Base-by-base conservation (phyloP, 2,797 vertebrate species). In the Xenentodon cancila region DNA sequence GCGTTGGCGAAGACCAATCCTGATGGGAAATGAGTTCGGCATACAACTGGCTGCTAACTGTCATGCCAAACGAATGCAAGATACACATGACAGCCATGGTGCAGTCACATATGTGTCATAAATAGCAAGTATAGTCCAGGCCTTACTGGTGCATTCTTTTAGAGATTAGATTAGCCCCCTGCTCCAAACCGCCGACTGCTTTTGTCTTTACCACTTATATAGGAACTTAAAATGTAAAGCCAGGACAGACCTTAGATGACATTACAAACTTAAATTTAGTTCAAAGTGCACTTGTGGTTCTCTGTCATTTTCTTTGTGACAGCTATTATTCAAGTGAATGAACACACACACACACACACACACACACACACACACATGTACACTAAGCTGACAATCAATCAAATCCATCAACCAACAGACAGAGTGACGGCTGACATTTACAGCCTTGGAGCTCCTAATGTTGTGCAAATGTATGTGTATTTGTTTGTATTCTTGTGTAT, bases 391-490 rank as follows among this genome's bases (percentile, higher is more conserved):
- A 32, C 43, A n/a, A 86, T 88, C 84, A 84, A 86, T 90, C 79
- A 81, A 70, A 84, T 80, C 73, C 65, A 81, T 84, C 79, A 80
- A 79, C 85, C 83, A 80, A 85, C 67, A 82, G 69, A 77, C 73
- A 81, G 71, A 84, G 77, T 37, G 77, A 84, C 66, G 67, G 65
- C 72, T 88, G 88, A 89, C 83, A 88, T 88, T 90, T 89, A 81
- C 68, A 75, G 70, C 66, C 71, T 67, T 52, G 71, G 60, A 71
- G 80, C 66, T 77, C 73, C 53, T 47, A 48, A 59, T 48, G 67
- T 57, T 74, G 45, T 53, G 51, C 43, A 47, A 40, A 40, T 13
- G 2, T 40, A 13, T 74, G 53, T 63, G 55, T 50, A 50, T 69
- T 42, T 59, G 49, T 55, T 44, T 60, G 42, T 61, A 53, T 53